Evolutionary conservation across 1,140 invertebrate species (phyloP).

Genomic region (Zeugodacus cucurbitae): DNA sequence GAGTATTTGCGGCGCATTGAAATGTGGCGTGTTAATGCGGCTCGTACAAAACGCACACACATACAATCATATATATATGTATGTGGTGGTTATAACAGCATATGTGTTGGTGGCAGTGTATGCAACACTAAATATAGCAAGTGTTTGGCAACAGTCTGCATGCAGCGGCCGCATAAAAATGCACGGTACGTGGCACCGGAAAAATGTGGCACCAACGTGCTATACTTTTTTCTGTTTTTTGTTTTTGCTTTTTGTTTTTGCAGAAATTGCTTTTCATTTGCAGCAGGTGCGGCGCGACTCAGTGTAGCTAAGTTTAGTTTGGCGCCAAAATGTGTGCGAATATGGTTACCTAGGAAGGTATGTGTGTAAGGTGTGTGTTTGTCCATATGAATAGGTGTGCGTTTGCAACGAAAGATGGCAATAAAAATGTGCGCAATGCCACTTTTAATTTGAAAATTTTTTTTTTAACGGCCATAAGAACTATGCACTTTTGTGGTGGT

Average conservation of each 20-base stretch:
- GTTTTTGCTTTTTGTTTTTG: too few species aligned
- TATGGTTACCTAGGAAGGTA: too few species aligned
- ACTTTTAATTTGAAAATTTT: constrained; percentile 26
- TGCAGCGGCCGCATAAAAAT: neutral
- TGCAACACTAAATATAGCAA: neutral
- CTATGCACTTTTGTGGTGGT: neutral
- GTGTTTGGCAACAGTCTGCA: neutral
- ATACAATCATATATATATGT: neutral
- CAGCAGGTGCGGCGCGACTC: neutral
- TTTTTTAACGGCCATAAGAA: neutral
- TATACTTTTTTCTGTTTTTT: neutral
- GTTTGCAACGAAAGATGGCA: neutral
- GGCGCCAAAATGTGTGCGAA: neutral
- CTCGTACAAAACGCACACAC: neutral
- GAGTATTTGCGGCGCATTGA: neutral
- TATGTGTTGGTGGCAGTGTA: neutral
- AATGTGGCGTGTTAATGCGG: neutral
- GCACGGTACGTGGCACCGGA: neutral
- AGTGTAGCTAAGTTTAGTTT: neutral
- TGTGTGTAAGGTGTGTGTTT: neutral
- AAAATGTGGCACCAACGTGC: neutral
- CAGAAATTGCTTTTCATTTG: neutral
- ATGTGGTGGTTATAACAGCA: neutral
- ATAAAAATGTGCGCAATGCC: constrained; percentile 15
- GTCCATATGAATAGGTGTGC: neutral